Evolutionary conservation across 2,888 invertebrate genomes (phyloP), one percentile per base, ranked within the genome.

Genomic region (Rugalucina vietnamica): DNA sequence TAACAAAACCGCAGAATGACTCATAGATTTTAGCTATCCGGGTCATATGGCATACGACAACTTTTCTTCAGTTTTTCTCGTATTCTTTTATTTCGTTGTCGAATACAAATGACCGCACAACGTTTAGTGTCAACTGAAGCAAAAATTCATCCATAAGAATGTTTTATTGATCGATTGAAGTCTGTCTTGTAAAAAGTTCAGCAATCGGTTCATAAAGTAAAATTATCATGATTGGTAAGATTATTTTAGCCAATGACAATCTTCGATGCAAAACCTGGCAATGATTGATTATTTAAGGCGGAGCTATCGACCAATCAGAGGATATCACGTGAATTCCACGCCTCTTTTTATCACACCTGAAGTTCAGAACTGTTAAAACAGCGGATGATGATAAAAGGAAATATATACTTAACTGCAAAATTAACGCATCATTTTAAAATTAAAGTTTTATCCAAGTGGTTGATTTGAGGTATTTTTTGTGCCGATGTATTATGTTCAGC

Each of bases 61-160:
- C 24, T 21, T 60, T 60, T 27, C 29, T 60, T 27, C 24, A 27
- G 24, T 60, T 60, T n/a, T 60, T 60, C 32, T 65, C 1, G 32
- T 32, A 34, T 65, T 65, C 65, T 21, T 65, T 65, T 65, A 65
- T 65, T 65, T 5, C n/a, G 54, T 18, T 18, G 18, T 78, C 54
- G 80, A 76, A 82, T 78, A 80, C 80, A 82, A 85, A 85, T 85
- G 71, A 77, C 75, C 80, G 60, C 82, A 49, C 82, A 49, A 75
- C 81, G 83, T 78, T 86, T 81, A 81, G 86, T 86, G 86, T 83
- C 86, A 79, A 83, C 75, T 83, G 83, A 86, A 80, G 83, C 82
- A 83, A 73, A 81, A 86, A 83, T 83, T 34, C 65, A 65, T 34
- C 65, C 65, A 65, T 65, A 65, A 34, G 65, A 65, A 65, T 65